These are phyloP conservation scores for Drosophila prolongata DNA, from an alignment of 2,888 invertebrate species.

Conservation along the genomic window DNA sequence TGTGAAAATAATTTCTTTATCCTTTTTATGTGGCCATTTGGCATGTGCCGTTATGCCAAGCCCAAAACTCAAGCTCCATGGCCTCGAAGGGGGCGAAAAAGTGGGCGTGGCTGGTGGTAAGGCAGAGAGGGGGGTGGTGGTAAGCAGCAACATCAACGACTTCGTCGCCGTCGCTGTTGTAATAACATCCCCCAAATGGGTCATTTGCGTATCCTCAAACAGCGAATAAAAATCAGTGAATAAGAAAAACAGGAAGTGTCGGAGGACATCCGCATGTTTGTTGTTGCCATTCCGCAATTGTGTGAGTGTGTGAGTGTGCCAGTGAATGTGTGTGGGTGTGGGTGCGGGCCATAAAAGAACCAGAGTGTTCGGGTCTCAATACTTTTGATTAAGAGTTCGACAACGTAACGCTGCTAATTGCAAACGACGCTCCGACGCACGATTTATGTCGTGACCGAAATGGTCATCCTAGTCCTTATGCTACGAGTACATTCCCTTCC, in stretches of 20 bases:
- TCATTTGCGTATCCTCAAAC: conserved; percentile 85
- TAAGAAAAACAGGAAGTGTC: conserved; percentile 82
- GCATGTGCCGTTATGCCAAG: conserved; percentile 80
- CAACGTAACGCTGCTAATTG: conserved; percentile 72
- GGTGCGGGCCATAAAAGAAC: conserved; percentile 65
- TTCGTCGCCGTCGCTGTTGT: conserved; percentile 65
- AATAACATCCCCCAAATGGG: conserved; percentile 85
- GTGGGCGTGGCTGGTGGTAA: conserved; percentile 1
- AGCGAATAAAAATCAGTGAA: conserved; percentile 84
- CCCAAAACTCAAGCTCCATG: conserved; percentile 45
- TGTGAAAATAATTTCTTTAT: conserved; percentile 84
- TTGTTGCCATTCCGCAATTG: conserved; percentile 45
- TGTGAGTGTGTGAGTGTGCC: conserved; percentile 8
- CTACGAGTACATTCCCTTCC: not conserved
- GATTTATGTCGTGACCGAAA: conserved; percentile 70
- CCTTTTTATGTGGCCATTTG: conserved; percentile 84
- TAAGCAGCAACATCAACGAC: conserved; percentile 32
- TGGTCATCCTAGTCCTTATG: conserved; percentile 42
- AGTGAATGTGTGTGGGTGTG: conserved; percentile 14
- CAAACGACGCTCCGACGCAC: conserved; percentile 70
- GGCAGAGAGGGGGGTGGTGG: conserved; percentile 11
- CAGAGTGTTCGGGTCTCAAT: conserved; percentile 66
- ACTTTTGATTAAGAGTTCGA: conserved; percentile 79
- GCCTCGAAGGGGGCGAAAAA: conserved; percentile 2
- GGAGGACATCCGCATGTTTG: conserved; percentile 82